Percentiles rank a stretch among this genome's conserved stretches.
Evolutionary conservation across 2,888 invertebrate genomes (phyloP).

Genomic region (Eumacrocentrus americanus): DNA sequence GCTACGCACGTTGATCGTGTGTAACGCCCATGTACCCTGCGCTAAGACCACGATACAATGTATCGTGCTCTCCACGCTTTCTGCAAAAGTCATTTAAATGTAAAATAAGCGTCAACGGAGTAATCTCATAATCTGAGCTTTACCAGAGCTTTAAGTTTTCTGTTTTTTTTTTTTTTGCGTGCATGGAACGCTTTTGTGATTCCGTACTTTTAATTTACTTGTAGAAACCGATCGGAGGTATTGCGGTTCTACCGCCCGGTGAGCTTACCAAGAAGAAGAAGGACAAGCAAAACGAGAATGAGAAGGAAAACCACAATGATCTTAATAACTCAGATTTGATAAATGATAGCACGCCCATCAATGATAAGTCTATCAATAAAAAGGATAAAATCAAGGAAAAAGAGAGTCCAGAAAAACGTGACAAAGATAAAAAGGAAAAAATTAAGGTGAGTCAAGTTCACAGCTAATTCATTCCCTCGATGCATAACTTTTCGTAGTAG

Average conservation of each 20-base stretch:
- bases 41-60: background rate
- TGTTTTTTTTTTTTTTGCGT: constrained; percentile 41
- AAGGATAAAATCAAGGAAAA: constrained; percentile 58
- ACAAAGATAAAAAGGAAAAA: constrained; percentile 63
- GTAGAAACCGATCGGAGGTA: constrained; percentile 84
- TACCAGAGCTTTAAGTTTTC: constrained; percentile 2
- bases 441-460: constrained; percentile 61
- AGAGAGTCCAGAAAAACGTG: constrained; percentile 59
- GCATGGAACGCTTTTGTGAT: constrained; percentile 55
- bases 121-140: constrained; percentile 13
- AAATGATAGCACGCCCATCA: constrained; percentile 52
- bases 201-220: constrained; percentile 55
- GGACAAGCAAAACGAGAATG: constrained; percentile 68
- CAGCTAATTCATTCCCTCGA: background rate
- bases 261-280: constrained; percentile 66
- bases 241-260: constrained; percentile 80
- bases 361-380: constrained; percentile 48
- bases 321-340: constrained; percentile 60
- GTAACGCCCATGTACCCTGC: constrained; percentile 15
- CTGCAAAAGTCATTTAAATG: constrained; percentile 6
- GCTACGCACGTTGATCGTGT: constrained; percentile 6
- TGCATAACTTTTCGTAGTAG: background rate
- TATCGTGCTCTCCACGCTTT: constrained; percentile 4
- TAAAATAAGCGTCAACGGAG: constrained; percentile 2
- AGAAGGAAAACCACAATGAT: constrained; percentile 64